Evolutionary conservation across 2,888 invertebrate species (phyloP).

Genomic region (Trichopria drosophilae): DNA sequence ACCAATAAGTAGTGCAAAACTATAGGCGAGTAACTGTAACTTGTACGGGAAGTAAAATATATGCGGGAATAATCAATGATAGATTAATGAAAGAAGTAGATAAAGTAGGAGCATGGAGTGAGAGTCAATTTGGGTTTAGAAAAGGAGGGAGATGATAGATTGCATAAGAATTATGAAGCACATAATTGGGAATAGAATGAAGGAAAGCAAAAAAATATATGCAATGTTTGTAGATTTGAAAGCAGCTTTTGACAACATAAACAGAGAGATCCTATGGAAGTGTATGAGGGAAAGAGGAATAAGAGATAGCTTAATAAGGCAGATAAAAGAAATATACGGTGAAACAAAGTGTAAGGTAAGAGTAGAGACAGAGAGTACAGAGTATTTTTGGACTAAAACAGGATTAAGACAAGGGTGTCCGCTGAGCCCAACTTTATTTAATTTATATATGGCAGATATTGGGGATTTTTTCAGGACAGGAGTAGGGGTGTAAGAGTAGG

Average conservation of each 20-base stretch:
- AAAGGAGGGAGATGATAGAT: slow-evolving; percentile 26
- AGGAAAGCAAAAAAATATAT: slow-evolving; percentile 14
- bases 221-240: slow-evolving; percentile 32
- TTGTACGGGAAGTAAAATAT: slow-evolving; percentile 27
- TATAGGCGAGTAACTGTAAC: slow-evolving; percentile 30
- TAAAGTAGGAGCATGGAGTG: too few species aligned
- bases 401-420: slow-evolving; percentile 33
- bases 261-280: slow-evolving; percentile 29
- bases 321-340: slow-evolving; percentile 23
- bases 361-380: slow-evolving; percentile 11
- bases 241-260: slow-evolving; percentile 34
- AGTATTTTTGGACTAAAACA: slow-evolving; percentile 27
- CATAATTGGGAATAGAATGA: slow-evolving; percentile 12
- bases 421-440: too few species aligned
- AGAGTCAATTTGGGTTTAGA: slow-evolving; percentile 33
- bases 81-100: too few species aligned
- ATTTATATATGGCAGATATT: slow-evolving; percentile 20
- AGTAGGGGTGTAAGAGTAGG: slow-evolving; percentile 2
- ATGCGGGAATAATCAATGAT: too few species aligned
- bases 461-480: neutral
- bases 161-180: slow-evolving; percentile 22
- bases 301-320: slow-evolving; percentile 5
- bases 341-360: too few species aligned
- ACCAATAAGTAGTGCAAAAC: slow-evolving; percentile 12
- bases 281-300: slow-evolving; percentile 16